These are phyloP conservation scores for Hydropotes inermis DNA, from an alignment of 2,113 vertebrate genomes.

Conservation along the genomic window DNA sequence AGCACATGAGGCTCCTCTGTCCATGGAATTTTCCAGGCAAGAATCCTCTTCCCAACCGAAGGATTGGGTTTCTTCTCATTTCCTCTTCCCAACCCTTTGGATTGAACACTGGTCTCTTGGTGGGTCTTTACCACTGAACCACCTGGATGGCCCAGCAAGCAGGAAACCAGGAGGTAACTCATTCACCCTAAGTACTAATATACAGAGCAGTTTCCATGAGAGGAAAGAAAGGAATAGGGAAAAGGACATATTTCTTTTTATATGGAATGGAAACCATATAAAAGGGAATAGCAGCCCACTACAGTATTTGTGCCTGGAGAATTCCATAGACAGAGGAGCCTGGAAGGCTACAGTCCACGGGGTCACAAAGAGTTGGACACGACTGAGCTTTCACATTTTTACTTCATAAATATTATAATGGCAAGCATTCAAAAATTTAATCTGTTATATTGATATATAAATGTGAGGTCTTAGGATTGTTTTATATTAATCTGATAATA, in stretches of 20 bases:
- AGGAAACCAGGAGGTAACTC: background rate
- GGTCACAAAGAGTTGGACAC: background rate
- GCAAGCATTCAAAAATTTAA: background rate
- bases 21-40: background rate
- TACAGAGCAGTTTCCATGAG: background rate
- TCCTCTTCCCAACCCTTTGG: background rate
- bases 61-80: background rate
- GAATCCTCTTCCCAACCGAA: background rate
- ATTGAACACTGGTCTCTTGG: background rate
- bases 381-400: background rate
- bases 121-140: background rate
- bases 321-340: background rate
- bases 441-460: background rate
- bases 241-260: background rate
- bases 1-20: background rate
- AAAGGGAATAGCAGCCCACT: background rate
- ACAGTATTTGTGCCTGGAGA: background rate
- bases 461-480: background rate
- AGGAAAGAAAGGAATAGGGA: background rate
- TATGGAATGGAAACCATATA: background rate
- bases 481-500: background rate
- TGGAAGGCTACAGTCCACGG: background rate
- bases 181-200: background rate
- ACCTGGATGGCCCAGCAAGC: background rate
- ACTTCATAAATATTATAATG: background rate